phyloP scores from a whole-genome alignment of 2,888 invertebrate genomes.

The Eucera pruinosa region DNA sequence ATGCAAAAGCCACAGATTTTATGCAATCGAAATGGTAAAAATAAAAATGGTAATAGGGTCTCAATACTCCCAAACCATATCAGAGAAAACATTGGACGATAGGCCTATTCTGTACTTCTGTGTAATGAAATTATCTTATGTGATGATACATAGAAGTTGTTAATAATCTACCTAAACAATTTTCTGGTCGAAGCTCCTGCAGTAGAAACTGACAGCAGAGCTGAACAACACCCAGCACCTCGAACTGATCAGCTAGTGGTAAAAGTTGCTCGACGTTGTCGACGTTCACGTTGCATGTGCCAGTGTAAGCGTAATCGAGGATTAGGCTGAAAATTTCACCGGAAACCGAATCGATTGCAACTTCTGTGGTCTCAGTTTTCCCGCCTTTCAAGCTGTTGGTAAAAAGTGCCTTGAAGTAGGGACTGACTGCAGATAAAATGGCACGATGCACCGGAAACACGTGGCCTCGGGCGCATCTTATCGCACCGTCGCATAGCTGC shows the following conservation, averaged over 20 bases:
- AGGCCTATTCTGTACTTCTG: too few species aligned
- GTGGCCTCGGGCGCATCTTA: constrained; percentile 87
- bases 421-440: constrained; percentile 90
- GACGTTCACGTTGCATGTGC: constrained; percentile 87
- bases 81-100: too few species aligned
- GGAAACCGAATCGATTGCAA: constrained; percentile 86
- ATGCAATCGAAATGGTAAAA: too few species aligned
- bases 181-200: constrained; percentile 87
- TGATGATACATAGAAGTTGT: too few species aligned
- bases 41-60: too few species aligned
- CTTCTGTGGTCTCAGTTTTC: constrained; percentile 87
- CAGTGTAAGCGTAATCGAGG: constrained; percentile 91
- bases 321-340: constrained; percentile 88
- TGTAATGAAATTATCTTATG: too few species aligned
- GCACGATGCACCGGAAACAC: constrained; percentile 89
- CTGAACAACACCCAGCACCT: constrained; percentile 90
- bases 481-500: constrained; percentile 90
- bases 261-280: constrained; percentile 90
- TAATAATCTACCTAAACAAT: constrained; percentile 86
- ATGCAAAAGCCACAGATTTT: too few species aligned
- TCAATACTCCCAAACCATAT: too few species aligned
- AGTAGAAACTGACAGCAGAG: constrained; percentile 89
- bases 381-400: constrained; percentile 88
- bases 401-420: constrained; percentile 90
- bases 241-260: constrained; percentile 90